phyloP scores from a whole-genome alignment of 2,888 invertebrate genomes.

The Luffia ferchaultella region DNA sequence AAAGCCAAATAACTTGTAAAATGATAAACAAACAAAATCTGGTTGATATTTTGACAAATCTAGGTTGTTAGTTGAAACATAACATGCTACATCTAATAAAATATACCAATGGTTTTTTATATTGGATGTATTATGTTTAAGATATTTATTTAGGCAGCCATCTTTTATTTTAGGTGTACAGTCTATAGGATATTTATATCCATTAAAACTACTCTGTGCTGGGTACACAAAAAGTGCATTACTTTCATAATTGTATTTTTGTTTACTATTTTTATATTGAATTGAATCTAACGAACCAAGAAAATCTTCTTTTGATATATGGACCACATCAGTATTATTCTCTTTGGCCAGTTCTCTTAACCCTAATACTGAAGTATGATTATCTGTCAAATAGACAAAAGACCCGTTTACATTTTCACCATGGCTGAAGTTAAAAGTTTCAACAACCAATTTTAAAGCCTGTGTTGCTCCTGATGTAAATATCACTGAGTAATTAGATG shows the following conservation, averaged over 20 bases:
- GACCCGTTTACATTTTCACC: slow-evolving; percentile 50
- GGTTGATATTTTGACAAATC: slow-evolving; percentile 77
- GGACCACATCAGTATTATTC: slow-evolving; percentile 61
- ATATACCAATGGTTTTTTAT: slow-evolving; percentile 72
- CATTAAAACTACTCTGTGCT: slow-evolving; percentile 95
- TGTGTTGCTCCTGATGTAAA: slow-evolving; percentile 96
- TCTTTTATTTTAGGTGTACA: slow-evolving; percentile 72
- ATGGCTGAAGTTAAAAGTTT: slow-evolving; percentile 74
- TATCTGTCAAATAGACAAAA: slow-evolving; percentile 86
- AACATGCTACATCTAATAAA: slow-evolving; percentile 87
- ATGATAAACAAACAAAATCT: slow-evolving; percentile 92
- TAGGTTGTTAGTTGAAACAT: slow-evolving; percentile 78
- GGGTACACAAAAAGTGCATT: slow-evolving; percentile 81
- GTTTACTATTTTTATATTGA: slow-evolving; percentile 10
- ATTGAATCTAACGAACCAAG: slow-evolving; percentile 31
- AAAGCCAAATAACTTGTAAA: slow-evolving; percentile 96
- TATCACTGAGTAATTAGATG: slow-evolving; percentile 84
- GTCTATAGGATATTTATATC: slow-evolving; percentile 84
- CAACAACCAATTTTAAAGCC: slow-evolving; percentile 83
- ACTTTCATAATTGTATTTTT: slow-evolving; percentile 26
- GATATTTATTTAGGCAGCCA: slow-evolving; percentile 59
- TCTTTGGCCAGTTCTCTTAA: slow-evolving; percentile 78
- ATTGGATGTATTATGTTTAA: slow-evolving; percentile 38
- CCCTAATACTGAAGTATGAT: slow-evolving; percentile 95
- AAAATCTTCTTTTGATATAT: slow-evolving; percentile 68